These are phyloP conservation scores for Motacilla alba DNA, from an alignment of 2,113 vertebrate genomes.

Conservation along the genomic window DNA sequence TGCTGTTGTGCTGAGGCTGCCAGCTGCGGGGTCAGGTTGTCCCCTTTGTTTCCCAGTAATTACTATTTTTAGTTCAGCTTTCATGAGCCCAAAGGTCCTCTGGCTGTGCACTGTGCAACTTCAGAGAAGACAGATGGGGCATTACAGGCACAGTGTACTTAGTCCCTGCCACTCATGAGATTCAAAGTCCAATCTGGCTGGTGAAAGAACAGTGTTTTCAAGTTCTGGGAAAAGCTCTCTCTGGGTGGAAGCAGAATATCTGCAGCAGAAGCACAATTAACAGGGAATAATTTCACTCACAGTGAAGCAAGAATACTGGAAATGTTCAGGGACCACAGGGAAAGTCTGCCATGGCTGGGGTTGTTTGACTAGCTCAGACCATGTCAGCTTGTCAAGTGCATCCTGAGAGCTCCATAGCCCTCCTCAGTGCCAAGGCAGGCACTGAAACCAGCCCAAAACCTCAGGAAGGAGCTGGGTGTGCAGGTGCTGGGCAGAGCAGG, in stretches of 20 bases:
- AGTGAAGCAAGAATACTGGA: background rate
- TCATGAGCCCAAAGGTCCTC: slow-evolving; percentile 33
- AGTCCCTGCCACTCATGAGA: background rate
- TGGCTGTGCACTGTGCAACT: background rate
- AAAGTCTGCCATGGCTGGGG: background rate
- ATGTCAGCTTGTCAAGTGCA: background rate
- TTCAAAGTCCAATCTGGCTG: background rate
- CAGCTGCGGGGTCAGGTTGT: slow-evolving; percentile 17
- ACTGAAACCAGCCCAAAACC: background rate
- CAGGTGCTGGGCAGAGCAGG: background rate
- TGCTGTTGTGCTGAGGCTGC: background rate
- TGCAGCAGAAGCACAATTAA: background rate
- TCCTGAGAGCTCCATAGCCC: background rate
- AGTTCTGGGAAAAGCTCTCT: background rate
- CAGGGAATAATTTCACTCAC: background rate
- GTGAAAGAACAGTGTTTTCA: background rate
- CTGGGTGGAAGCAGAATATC: background rate
- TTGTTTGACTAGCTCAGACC: background rate
- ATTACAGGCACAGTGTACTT: background rate
- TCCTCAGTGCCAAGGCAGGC: background rate
- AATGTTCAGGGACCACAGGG: background rate
- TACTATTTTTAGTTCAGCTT: slow-evolving; percentile 33
- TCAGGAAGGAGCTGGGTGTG: background rate
- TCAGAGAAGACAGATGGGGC: slow-evolving; percentile 17
- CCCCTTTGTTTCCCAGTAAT: slow-evolving; percentile 52